Evolutionary conservation across 2,113 vertebrate species (phyloP), one percentile per base, ranked within the genome.

Genomic region (Prietella phreatophila): DNA sequence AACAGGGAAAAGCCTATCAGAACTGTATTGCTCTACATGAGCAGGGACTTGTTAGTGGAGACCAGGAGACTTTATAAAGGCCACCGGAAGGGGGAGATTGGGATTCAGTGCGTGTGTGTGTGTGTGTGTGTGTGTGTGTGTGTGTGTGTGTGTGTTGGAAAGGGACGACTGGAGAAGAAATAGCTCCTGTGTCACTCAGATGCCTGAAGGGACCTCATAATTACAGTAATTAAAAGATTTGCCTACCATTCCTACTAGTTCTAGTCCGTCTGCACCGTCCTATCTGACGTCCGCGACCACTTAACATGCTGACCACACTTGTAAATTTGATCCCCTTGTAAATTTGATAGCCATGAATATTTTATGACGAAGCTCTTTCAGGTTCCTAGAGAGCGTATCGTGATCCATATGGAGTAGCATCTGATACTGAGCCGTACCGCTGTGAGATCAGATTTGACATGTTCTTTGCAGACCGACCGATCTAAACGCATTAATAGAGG

Each of bases 1-100:
- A 95, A 95, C 92, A 93, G 93, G 93, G 95, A 95, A 94, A 95
- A 95, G 93, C 91, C 93, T 93, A 95, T 94, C 92, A 93, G 91
- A 92, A 89, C 93, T 93, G 89, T 92, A 91, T 91, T 91, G 91
- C 94, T 91, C 90, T 85, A 92, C 90, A 94, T 92, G 90, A 92
- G 89, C 73, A 53, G 93, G 92, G 93, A 94, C 91, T 92, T 92
- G 91, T 92, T 92, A 94, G 90, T 90, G 92, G 88, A 92, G 90
- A 91, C 87, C 67, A 81, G 84, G 86, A 89, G 90, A 89, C 91
- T 92, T 91, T 90, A 84, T 87, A 91, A 91, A 92, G 89, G 92
- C 91, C 93, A 94, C 93, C 91, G 80, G 90, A 89, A 87, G 89
- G 91, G 87, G 85, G 82, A 82, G 84, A 65, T 67, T 30, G 20